Conservation (phyloP, 1,140 invertebrate species). For the Bombus waltoni region DNA sequence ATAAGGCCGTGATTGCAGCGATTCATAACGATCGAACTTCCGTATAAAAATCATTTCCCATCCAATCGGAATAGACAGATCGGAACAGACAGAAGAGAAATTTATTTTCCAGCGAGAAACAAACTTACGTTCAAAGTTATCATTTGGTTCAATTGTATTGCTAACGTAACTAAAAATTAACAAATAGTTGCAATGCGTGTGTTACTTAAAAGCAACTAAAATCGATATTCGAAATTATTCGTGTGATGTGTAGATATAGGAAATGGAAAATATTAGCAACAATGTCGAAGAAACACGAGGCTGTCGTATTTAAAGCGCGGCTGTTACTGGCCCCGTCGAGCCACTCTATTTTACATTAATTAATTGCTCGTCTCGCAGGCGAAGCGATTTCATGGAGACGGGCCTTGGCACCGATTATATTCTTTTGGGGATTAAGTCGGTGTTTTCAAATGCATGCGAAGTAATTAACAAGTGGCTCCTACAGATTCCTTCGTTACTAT, state of each 20-base stretch:
- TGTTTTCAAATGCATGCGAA: conserved; percentile 57
- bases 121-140: neutral
- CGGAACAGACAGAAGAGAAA: neutral
- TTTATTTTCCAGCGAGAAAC: neutral
- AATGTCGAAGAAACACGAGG: neutral
- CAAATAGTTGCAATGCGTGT: too few relatives aligned
- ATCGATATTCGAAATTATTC: neutral
- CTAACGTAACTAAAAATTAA: neutral
- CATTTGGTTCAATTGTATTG: neutral
- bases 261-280: neutral
- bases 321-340: conserved; percentile 3
- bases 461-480: conserved; percentile 71
- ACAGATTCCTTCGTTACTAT: conserved; percentile 40
- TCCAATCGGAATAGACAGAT: neutral
- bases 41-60: neutral
- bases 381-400: conserved; percentile 8
- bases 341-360: conserved; percentile 43
- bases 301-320: neutral
- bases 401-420: conserved; percentile 38
- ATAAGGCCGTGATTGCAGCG: neutral
- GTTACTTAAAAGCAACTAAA: too few relatives aligned
- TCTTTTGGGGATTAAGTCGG: conserved; percentile 43
- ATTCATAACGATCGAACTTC: neutral
- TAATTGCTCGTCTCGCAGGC: conserved; percentile 42
- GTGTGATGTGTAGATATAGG: neutral